Evolutionary conservation across 1,140 invertebrate species (phyloP), one percentile per base, ranked within the genome.

Genomic region (Calliphora vicina): DNA sequence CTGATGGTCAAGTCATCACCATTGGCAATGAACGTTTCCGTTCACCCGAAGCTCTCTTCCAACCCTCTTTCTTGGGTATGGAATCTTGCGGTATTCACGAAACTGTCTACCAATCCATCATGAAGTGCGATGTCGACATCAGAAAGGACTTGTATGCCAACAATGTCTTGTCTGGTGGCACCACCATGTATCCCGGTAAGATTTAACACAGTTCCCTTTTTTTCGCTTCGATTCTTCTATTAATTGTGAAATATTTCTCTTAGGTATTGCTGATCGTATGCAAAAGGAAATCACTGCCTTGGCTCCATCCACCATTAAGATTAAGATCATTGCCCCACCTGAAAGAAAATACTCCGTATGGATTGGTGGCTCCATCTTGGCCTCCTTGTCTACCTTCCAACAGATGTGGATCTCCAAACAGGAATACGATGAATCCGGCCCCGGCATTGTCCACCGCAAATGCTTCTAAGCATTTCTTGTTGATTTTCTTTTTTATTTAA

Each of bases 121-220:
- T 97, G 97, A 97, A 98, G 92, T 97, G 96, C 90, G 96, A 97
- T 89, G 96, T 97, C 1, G 96, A 97, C 88, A 97, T 97, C 91
- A 93, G 96, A 91, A 96, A 96, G 92, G 97, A 97, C 92, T 91
- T 97, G 91, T 97, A 97, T 92, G 96, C 96, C 92, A 98, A 98
- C 94, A 97, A 96, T 86, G 96, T 97, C 86, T 91, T 97, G 87
- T 97, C 96, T 84, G 96, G 96, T 85, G 97, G 97, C 90, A 97
- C 96, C 92, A 97, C 96, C 87, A 97, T 97, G 97, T 98, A 96
- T 92, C 97, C 97, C 74, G 96, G 96, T 91, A 95, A 84, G 86
- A 17, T 61, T 25, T 23, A 27, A 35, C n/a, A n/a, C 72, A 74
- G 17, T 10, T 35, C 13, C 57, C n/a, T 71, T 71, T 9, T 20